Base-by-base conservation (phyloP, 2,888 invertebrate genomes). In the Panzeria rudis region DNA sequence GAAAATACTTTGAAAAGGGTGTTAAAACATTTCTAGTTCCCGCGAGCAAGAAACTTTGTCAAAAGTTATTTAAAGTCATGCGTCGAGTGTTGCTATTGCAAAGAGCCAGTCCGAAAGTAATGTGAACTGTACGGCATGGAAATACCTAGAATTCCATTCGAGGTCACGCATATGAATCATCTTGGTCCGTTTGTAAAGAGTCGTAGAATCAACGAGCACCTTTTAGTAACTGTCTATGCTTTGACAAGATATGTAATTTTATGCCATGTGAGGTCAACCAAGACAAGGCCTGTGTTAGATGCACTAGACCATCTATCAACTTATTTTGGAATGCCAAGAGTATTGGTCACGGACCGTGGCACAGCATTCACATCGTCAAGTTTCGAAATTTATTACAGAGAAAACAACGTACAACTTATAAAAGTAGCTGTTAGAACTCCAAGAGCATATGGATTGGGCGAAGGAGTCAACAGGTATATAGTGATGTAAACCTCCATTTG, bases 231-330 rank as follows among this genome's bases (percentile, higher is more conserved):
- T 3, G 71, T 78, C 9, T 78, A 83, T 29, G 73, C 78, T 1
- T 29, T 81, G 0, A 84, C 77, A 4, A 59, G 85, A 29, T 85
- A 85, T 54, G 38, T 56, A 4, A 38, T 82, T 1, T 25, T 82
- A 0, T 29, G 25, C 8, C 29, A 79, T 17, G 80, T 80, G 0
- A 84, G 78, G 15, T 79, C 85, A 11, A 87, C 86, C 6, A 87
- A 85, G 61, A 79, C 86, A 7, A 62, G 68, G 3, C 86, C 86
- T 0, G 87, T 88, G 0, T 9, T 84, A 1, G 64, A 79, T 6
- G 66, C 71, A n/a, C 47, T 86, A n/a, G 54, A 77, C 17, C 72
- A 86, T 9, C 44, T 86, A 2, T 75, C 84, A 3, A 11, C 52
- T 6, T 68, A 75, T 59, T 86, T 86, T 47, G 79, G 84, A 9